Conservation (phyloP, 2,888 invertebrate species). For the Aelia acuminata region DNA sequence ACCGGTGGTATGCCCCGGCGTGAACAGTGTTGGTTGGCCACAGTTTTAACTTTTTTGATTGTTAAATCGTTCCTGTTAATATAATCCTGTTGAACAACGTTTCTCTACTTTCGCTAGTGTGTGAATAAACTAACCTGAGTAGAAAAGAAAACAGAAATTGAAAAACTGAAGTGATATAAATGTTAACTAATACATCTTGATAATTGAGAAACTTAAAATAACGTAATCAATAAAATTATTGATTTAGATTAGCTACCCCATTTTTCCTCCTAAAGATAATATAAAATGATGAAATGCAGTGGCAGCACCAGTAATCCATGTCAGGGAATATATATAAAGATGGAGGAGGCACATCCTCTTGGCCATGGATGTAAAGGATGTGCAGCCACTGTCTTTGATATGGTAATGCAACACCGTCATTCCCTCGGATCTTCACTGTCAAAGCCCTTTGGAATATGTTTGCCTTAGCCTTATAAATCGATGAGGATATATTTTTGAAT, state of each 20-base stretch:
- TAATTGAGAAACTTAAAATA: no score
- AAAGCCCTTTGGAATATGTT: conserved; percentile 40
- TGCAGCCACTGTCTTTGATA: conserved; percentile 48
- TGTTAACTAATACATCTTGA: no score
- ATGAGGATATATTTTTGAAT: conserved; percentile 14
- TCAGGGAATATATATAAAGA: conserved; percentile 1
- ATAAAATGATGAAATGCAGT: background rate
- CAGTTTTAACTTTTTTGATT: no score
- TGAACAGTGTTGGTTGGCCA: no score
- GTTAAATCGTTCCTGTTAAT: no score
- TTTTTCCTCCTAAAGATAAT: background rate
- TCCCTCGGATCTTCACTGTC: conserved; percentile 13
- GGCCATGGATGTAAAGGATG: background rate
- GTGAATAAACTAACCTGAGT: no score
- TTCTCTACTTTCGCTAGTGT: no score
- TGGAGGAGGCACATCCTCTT: background rate
- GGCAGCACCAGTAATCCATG: background rate
- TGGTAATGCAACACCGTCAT: conserved; percentile 36
- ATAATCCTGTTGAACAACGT: no score
- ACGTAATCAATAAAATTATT: no score
- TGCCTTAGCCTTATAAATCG: conserved; percentile 26
- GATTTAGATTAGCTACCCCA: background rate
- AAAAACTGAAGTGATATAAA: no score
- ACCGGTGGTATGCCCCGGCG: no score
- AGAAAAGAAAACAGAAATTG: no score